phyloP scores from a whole-genome alignment of 2,113 vertebrate species.

The Mola mola region DNA sequence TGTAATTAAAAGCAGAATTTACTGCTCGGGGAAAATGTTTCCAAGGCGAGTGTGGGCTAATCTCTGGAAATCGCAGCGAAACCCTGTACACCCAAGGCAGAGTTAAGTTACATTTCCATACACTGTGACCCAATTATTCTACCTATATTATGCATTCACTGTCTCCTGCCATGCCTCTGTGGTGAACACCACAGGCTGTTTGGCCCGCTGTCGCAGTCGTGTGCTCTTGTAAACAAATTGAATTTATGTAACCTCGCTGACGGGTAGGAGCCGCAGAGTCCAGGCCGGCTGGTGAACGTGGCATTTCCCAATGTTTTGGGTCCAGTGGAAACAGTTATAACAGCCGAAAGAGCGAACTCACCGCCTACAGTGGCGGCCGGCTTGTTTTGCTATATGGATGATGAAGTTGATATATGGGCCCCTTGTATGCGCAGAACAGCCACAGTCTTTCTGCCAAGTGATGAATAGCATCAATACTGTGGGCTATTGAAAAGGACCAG shows the following conservation, averaged over 20 bases:
- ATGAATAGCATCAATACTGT: constrained; percentile 81
- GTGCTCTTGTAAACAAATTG: constrained; percentile 67
- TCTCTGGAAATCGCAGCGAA: constrained; percentile 22
- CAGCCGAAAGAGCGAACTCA: constrained; percentile 60
- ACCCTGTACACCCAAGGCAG: constrained; percentile 23
- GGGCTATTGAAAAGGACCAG: constrained; percentile 68
- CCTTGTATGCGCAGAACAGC: constrained; percentile 62
- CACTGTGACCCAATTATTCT: constrained; percentile 58
- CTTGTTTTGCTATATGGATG: constrained; percentile 72
- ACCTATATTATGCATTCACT: constrained; percentile 38
- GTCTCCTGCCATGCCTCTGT: constrained; percentile 17
- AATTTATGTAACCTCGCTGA: constrained; percentile 76
- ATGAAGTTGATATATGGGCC: constrained; percentile 78
- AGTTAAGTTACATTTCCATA: constrained; percentile 48
- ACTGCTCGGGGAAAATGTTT: constrained; percentile 12
- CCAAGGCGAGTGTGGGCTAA: constrained; percentile 16
- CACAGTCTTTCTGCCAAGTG: constrained; percentile 68
- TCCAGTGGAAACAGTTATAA: constrained; percentile 70
- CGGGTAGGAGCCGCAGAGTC: constrained; percentile 54
- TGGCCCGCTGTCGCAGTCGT: constrained; percentile 41
- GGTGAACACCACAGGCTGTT: constrained; percentile 58
- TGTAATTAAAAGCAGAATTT: constrained; percentile 25
- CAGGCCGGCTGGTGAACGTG: constrained; percentile 27
- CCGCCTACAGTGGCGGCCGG: constrained; percentile 62
- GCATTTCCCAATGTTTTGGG: constrained; percentile 39